Evolutionary conservation across 1,140 invertebrate species (phyloP), one percentile per base, ranked within the genome.

Genomic region (Bombus waltoni): DNA sequence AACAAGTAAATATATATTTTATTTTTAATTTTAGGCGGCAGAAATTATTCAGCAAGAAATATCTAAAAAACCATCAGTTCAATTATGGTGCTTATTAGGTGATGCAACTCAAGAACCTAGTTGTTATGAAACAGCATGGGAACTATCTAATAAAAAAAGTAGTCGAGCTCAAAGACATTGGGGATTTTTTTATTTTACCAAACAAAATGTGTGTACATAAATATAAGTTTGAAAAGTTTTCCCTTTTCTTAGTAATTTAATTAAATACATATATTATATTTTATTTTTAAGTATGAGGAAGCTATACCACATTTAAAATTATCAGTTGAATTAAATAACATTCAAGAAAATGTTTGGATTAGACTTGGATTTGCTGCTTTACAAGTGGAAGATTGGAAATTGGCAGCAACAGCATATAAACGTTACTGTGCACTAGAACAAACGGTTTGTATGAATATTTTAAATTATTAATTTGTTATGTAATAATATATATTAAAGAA

Each of bases 41-140:
- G 97, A 98, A 94, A 96, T 99, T 79, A 98, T 99, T 88, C 95
- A 97, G 74, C 96, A 98, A 93, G 97, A 99, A 93, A 94, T 99
- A 77, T 96, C 96, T 11, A 97, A 97, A 84, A 96, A 98, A 73
- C 97, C 98, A 80, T 98, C 98, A 0, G 97, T 98, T 0, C 97
- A 98, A 93, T 94, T 99, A 8, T 98, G 97, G 95, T 99, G 98
- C 95, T 96, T 98, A 47, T 96, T 99, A 13, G 98, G 98, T 86
- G 98, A 99, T 95, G 96, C 97, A 8, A 97, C 97, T 8, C 95
- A 96, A 83, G 95, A 97, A 88, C 92, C 95, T 53, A 92, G 94
- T 75, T 97, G 97, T 94, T 99, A 99, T 94, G 96, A 98, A 90
- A 98, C 97, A 92, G 99, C 99, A 1, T 99, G 99, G 98, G 96